These are phyloP conservation scores for Diploscapter pachys DNA, from an alignment of 1,140 invertebrate genomes.

Conservation along the genomic window DNA sequence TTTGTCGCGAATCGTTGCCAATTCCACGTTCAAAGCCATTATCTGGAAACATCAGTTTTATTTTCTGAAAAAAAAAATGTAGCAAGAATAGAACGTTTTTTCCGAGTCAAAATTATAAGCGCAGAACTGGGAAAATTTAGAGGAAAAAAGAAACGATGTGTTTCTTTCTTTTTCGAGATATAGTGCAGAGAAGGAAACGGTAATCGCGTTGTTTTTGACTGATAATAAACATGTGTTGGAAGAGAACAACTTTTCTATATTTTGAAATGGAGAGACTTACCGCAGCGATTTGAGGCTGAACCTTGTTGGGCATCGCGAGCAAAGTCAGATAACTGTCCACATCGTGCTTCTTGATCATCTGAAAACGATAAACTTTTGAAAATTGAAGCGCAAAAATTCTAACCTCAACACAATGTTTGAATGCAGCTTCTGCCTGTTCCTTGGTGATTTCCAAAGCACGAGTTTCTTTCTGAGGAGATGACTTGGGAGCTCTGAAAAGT, in stretches of 20 bases:
- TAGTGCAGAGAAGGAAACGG: too few relatives aligned
- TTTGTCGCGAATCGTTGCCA: constrained; percentile 37
- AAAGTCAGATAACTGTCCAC: constrained; percentile 34
- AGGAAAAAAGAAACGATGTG: too few relatives aligned
- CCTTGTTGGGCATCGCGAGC: constrained; percentile 26
- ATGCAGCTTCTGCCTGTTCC: constrained; percentile 29
- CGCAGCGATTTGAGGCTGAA: constrained; percentile 31
- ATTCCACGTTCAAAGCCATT: constrained; percentile 37
- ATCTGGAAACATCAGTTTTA: constrained; percentile 23
- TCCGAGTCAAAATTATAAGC: too few relatives aligned
- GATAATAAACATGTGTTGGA: too few relatives aligned
- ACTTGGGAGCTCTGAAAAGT: constrained; percentile 25
- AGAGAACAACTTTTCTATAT: neutral
- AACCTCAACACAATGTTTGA: constrained; percentile 30
- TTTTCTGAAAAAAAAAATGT: neutral
- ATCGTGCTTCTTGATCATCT: constrained; percentile 35
- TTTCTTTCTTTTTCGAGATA: too few relatives aligned
- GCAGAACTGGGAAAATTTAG: too few relatives aligned
- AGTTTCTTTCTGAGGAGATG: constrained; percentile 12
- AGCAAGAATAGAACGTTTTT: constrained; percentile 4
- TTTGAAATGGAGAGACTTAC: constrained; percentile 34
- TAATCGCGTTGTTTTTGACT: too few relatives aligned
- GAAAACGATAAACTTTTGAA: neutral
- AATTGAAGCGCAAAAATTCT: neutral
- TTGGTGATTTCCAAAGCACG: constrained; percentile 29